phyloP scores from a whole-genome alignment of 2,797 vertebrate genomes.

The Eurystomus glaucurus region DNA sequence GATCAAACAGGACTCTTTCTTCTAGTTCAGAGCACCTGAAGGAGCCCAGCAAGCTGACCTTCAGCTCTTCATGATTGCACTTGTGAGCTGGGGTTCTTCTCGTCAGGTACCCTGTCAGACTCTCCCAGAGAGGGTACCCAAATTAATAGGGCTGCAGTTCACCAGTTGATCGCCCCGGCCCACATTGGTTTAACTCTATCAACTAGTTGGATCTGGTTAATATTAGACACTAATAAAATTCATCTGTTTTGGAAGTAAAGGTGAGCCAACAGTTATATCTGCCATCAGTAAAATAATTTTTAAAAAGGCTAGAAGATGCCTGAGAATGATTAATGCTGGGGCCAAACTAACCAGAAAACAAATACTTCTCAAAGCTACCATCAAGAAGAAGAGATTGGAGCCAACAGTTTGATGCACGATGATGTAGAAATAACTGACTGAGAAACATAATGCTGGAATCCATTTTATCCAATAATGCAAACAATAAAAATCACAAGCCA shows the following conservation, averaged over 20 bases:
- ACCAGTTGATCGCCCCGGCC: neutral
- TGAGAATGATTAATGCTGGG: slow-evolving; percentile 66
- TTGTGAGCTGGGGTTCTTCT: neutral
- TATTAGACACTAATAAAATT: slow-evolving; percentile 60
- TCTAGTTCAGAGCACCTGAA: neutral
- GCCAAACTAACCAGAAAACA: slow-evolving; percentile 56
- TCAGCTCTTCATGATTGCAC: neutral
- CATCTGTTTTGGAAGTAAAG: slow-evolving; percentile 65
- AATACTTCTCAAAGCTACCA: slow-evolving; percentile 64
- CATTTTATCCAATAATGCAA: slow-evolving; percentile 55
- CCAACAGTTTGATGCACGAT: slow-evolving; percentile 70
- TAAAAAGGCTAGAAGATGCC: slow-evolving; percentile 14
- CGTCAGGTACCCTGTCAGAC: neutral
- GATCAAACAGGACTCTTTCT: neutral
- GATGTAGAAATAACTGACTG: slow-evolving; percentile 49
- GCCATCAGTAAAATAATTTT: slow-evolving; percentile 41
- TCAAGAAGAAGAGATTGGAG: slow-evolving; percentile 46
- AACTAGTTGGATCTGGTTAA: slow-evolving; percentile 47
- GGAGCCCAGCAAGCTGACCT: neutral
- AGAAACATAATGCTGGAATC: slow-evolving; percentile 46
- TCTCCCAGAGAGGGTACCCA: neutral
- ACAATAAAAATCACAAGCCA: slow-evolving; percentile 61
- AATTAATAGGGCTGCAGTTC: neutral
- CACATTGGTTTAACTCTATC: slow-evolving; percentile 6
- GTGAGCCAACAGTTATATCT: slow-evolving; percentile 65